A percentile compares a stretch with the other conserved stretches of the same genome.
phyloP scores from a whole-genome alignment of 2,113 vertebrate genomes.

The Neodontobutis hainanensis region DNA sequence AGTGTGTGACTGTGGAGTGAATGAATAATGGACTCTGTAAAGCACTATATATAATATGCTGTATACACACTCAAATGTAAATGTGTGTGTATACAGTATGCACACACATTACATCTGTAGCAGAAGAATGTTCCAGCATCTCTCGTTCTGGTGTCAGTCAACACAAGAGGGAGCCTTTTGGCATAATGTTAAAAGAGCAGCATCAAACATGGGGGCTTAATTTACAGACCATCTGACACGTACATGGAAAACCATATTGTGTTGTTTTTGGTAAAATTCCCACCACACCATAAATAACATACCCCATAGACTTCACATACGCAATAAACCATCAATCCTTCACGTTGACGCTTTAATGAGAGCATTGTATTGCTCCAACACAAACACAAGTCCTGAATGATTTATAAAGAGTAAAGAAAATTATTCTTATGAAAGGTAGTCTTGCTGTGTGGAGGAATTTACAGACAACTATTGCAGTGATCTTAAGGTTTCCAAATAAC shows the following conservation, averaged over 20 bases:
- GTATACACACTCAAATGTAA: too few relatives aligned
- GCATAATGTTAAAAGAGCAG: conserved; percentile 37
- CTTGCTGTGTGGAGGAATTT: conserved; percentile 39
- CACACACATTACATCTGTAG: background rate
- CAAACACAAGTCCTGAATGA: conserved; percentile 35
- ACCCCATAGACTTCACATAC: conserved; percentile 17
- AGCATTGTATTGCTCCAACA: background rate
- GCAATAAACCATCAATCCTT: conserved; percentile 49
- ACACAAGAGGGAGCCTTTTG: conserved; percentile 70
- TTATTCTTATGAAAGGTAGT: conserved; percentile 49
- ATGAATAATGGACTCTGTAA: too few relatives aligned
- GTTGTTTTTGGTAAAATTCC: conserved; percentile 36
- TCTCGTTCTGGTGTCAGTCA: conserved; percentile 8
- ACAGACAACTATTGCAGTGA: conserved; percentile 27
- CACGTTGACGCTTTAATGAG: conserved; percentile 35
- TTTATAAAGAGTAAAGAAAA: conserved; percentile 50
- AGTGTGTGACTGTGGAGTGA: too few relatives aligned
- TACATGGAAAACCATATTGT: conserved; percentile 36
- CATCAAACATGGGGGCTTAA: conserved; percentile 12
- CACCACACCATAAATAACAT: conserved; percentile 44
- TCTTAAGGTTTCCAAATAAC: conserved; percentile 57
- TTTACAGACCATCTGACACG: conserved; percentile 15
- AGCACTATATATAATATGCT: too few relatives aligned
- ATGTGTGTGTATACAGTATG: too few relatives aligned
- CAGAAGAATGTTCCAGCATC: background rate